These are phyloP conservation scores for Cyclophora albipunctata DNA, from an alignment of 2,888 invertebrate genomes.

Conservation along the genomic window DNA sequence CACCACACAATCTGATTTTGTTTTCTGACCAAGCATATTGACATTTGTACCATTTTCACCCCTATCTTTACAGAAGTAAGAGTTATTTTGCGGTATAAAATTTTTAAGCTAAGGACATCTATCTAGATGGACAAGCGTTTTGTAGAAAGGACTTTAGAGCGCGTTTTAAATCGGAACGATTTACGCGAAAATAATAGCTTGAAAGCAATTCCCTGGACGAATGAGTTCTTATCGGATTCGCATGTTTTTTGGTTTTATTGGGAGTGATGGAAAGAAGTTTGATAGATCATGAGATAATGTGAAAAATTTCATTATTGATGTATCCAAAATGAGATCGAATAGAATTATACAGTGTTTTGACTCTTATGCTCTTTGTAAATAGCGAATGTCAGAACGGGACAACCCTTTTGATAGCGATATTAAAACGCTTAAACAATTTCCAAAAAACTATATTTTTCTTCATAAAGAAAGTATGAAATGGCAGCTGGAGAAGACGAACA, in stretches of 20 bases:
- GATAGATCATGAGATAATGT: too few species aligned
- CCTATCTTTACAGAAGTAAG: conserved; percentile 14
- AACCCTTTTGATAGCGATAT: too few species aligned
- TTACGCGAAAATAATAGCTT: conserved; percentile 62
- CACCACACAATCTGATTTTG: conserved; percentile 33
- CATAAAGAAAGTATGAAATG: too few species aligned
- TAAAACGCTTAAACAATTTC: too few species aligned
- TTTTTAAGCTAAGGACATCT: conserved; percentile 48
- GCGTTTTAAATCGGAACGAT: conserved; percentile 64
- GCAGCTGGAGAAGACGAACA: too few species aligned
- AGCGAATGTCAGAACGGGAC: too few species aligned
- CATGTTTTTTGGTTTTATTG: not conserved
- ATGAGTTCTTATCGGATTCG: conserved; percentile 32
- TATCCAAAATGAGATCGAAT: too few species aligned
- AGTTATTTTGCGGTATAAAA: conserved; percentile 20
- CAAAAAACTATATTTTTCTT: too few species aligned
- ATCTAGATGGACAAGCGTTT: conserved; percentile 70
- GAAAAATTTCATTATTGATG: too few species aligned
- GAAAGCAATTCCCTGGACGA: conserved; percentile 43
- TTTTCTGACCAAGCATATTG: conserved; percentile 38
- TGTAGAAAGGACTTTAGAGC: conserved; percentile 62
- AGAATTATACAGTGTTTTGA: too few species aligned
- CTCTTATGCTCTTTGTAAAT: too few species aligned
- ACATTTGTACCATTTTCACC: conserved; percentile 20
- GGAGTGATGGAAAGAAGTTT: not conserved